phyloP scores from a whole-genome alignment of 2,113 vertebrate species.

The Pseudopipra pipra region DNA sequence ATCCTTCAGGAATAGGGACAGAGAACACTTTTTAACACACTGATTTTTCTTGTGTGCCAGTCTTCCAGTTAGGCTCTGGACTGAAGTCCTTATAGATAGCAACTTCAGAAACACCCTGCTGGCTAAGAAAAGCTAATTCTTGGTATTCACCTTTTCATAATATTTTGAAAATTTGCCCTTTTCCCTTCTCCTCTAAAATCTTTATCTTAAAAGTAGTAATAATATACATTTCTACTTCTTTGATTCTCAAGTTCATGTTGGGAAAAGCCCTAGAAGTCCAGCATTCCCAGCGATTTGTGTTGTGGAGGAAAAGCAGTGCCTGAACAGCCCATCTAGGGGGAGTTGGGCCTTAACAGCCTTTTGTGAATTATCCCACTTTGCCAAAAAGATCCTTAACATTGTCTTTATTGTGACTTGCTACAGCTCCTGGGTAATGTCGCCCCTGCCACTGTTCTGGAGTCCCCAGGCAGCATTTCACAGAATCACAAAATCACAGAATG shows the following conservation, averaged over 20 bases:
- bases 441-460: not conserved
- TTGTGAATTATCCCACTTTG: not conserved
- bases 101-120: not conserved
- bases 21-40: not conserved
- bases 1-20: not conserved
- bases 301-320: not conserved
- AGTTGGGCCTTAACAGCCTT: not conserved
- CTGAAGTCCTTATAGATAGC: not conserved
- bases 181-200: not conserved
- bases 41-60: not conserved
- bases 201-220: not conserved
- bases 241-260: rapidly evolving
- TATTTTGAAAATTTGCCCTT: not conserved
- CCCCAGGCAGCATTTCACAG: not conserved
- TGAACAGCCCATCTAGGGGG: not conserved
- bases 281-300: not conserved
- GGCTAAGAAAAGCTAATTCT: not conserved
- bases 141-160: not conserved
- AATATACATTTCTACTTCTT: not conserved
- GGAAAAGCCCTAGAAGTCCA: not conserved
- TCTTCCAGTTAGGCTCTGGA: not conserved
- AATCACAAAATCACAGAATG: not conserved
- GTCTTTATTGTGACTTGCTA: not conserved
- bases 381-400: not conserved
- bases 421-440: not conserved